Evolutionary conservation across 1,140 invertebrate species (phyloP), one percentile per base, ranked within the genome.

Genomic region (Drepana arcuata): DNA sequence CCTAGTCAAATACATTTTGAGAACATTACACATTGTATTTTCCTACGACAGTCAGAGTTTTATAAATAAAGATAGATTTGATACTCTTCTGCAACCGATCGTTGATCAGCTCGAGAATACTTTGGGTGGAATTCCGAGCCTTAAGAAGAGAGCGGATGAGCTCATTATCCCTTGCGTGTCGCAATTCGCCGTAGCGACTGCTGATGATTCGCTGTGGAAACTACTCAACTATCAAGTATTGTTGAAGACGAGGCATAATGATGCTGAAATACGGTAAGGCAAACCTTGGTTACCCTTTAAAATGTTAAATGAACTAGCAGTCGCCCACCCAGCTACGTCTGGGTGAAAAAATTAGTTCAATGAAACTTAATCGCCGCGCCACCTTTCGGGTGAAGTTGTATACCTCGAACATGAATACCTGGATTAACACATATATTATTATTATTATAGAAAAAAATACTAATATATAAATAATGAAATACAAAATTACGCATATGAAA

Each of bases 21-120:
- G 88, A 51, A 95, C 92, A 9, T 70, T 97, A 0, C 81, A 89
- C 27, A 87, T 89, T 25, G 90, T 95, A 0, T 97, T 95, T 63
- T 72, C 90, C 33, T 91, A 96, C 60, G 94, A 96, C 66, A 91
- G 87, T 33, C 88, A 90, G 24, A 91, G 90, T 54, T 96, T 96
- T 61, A 75, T 96, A 0, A 96, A 90, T 61, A 90, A 92, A 56
- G 93, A 95, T 40, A 80, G 91, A 36, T 97, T 96, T 77, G 89
- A 94, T 32, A 86, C 88, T 0, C 64, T 98, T 1, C 90, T 95
- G 88, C 89, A 91, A 48, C 93, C 93, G 0, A 74, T 98, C 1
- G 92, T 97, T 0, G 92, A 97, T 81, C 95, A 97, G 82, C 63
- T 95, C 26, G 95, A 96, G 65, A 97, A 97, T 66, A 85, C 84